Base-by-base conservation (phyloP, 2,888 invertebrate genomes). In the Idaea dimidiata region DNA sequence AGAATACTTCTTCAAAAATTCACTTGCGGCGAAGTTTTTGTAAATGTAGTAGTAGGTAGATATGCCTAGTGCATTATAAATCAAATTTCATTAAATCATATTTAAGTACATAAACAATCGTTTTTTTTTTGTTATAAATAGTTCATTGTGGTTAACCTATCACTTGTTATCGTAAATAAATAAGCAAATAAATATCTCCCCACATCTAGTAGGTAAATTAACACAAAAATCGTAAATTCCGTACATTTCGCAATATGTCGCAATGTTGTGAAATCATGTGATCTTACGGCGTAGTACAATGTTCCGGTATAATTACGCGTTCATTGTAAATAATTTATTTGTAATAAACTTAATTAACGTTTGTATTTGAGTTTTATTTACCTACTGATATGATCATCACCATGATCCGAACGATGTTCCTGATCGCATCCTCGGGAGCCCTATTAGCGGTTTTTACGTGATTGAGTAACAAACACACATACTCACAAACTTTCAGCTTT, bases 191-290 rank as follows among this genome's bases (percentile, higher is more conserved):
- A 3, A 2, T 43, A 43, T 3, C 7, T 57, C 18, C 10, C 24
- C 57, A 57, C 57, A 57, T 57, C 18, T 58, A 31, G 16, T 14
- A n/a, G 3, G 32, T 58, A 31, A 32, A 58, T n/a, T 24, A 16
- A 32, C 16, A 14, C 57, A 32, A 17, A 18, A 59, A 59, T 17
- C 31, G 55, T n/a, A 14, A 6, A 53, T 54, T 18, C 10, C 59
- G 16, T 32, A 17, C 56, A 63, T 68, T 66, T 69, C 70, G 62
- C 72, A 69, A 71, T 59, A 63, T 72, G 66, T 58, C 55, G 60
- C 63, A 71, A 73, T 59, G 59, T 65, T 62, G 60, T 62, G 67
- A 55, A 70, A 73, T 59, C 54, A 61, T 57, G 57, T 10, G 53
- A 59, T 61, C 53, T 59, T 43, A 61, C 53, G 53, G 54, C 32